These are phyloP conservation scores for Cosmia trapezina DNA, from an alignment of 2,888 invertebrate species.

Conservation along the genomic window DNA sequence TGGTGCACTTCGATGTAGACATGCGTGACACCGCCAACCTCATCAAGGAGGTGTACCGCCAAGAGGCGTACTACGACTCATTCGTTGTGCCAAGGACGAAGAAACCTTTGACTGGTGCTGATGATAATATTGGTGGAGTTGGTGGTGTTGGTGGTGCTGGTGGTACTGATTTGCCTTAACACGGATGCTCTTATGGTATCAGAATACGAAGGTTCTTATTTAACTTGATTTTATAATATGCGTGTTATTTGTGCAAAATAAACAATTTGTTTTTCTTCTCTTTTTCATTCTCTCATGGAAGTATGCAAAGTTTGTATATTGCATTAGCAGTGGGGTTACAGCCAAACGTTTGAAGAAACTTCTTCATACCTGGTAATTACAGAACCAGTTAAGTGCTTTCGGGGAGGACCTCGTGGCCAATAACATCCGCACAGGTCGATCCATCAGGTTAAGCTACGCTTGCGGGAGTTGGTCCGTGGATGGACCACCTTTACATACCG, in stretches of 20 bases:
- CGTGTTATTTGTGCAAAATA: not conserved
- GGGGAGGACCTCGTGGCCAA: no score
- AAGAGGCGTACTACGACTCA: not conserved
- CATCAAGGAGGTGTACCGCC: slow-evolving; percentile 45
- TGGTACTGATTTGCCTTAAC: no score
- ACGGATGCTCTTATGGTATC: not conserved
- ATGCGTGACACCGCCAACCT: slow-evolving; percentile 65
- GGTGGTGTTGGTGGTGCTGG: no score
- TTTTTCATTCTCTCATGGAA: not conserved
- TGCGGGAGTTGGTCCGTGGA: no score
- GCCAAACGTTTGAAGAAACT: no score
- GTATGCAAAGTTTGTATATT: not conserved
- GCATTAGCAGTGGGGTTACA: not conserved
- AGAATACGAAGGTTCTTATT: not conserved
- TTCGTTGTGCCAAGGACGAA: accelerated
- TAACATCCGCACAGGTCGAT: no score
- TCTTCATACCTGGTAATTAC: no score
- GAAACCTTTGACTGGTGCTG: not conserved
- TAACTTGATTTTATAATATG: not conserved
- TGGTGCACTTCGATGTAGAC: slow-evolving; percentile 71
- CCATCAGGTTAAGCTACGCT: no score
- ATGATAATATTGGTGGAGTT: no score
- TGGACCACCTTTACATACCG: no score
- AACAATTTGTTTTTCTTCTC: not conserved
- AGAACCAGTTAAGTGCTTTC: no score